A percentile compares a stretch with the other conserved stretches of the same genome.
Evolutionary conservation across 2,888 invertebrate genomes (phyloP).

Genomic region (Tetragnatha montana): DNA sequence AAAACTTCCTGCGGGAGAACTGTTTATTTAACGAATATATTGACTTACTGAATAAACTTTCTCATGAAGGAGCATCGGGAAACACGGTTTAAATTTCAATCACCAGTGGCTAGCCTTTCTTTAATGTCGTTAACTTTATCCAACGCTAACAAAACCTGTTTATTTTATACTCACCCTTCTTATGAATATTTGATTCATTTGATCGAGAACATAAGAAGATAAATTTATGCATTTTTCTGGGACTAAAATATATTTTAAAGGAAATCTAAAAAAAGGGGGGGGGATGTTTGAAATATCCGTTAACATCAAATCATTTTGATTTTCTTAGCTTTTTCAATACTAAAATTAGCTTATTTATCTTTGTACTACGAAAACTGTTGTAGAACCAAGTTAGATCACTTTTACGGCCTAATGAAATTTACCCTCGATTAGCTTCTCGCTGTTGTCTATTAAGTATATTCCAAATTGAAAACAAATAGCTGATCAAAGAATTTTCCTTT

Average conservation of each 20-base stretch:
- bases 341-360: background rate
- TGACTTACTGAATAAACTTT: constrained; percentile 26
- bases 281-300: background rate
- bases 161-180: background rate
- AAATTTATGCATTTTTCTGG: background rate
- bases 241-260: background rate
- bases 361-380: too few species aligned
- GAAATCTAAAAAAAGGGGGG: background rate
- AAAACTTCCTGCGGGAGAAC: background rate
- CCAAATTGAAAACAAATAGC: too few species aligned
- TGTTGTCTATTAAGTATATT: too few species aligned
- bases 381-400: too few species aligned
- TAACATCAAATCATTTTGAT: background rate
- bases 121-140: constrained; percentile 32
- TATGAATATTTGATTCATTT: constrained; percentile 37
- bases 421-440: too few species aligned
- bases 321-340: background rate
- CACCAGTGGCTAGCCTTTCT: constrained; percentile 6
- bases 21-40: constrained; percentile 40
- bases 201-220: background rate
- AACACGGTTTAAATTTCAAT: constrained; percentile 19
- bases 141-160: constrained; percentile 22
- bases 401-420: too few species aligned
- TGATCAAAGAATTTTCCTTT: too few species aligned
- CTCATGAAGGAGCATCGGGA: constrained; percentile 17